Conservation (phyloP, 2,888 invertebrate species). For the Stratiomys singularior region DNA sequence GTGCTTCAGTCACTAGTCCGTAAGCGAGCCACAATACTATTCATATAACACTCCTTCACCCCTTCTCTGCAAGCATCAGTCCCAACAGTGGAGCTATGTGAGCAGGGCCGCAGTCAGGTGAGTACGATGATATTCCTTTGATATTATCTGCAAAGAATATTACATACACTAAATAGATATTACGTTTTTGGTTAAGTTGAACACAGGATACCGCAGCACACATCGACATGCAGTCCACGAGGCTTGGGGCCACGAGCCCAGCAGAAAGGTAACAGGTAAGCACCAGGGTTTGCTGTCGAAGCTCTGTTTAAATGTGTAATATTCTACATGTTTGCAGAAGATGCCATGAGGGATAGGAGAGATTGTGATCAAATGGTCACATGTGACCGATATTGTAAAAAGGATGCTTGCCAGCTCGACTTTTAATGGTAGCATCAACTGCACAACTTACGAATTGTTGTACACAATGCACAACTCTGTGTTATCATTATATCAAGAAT, state of each 20-base stretch:
- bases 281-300: neutral
- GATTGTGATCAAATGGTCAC: slow-evolving; percentile 43
- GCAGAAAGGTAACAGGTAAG: neutral
- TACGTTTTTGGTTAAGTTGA: slow-evolving; percentile 48
- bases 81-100: neutral
- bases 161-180: slow-evolving; percentile 43
- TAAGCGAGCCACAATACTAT: neutral
- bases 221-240: neutral
- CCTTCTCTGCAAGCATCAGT: neutral
- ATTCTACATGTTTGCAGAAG: slow-evolving; percentile 31
- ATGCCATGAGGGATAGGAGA: slow-evolving; percentile 25
- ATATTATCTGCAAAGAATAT: slow-evolving; percentile 51
- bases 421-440: slow-evolving; percentile 11
- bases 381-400: slow-evolving; percentile 37
- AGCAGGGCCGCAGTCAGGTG: slow-evolving; percentile 42
- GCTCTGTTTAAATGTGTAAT: neutral
- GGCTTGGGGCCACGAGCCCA: neutral
- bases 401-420: slow-evolving; percentile 3
- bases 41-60: neutral
- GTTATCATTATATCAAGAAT: neutral
- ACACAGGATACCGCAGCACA: slow-evolving; percentile 1
- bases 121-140: slow-evolving; percentile 47
- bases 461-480: neutral
- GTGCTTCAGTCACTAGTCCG: neutral
- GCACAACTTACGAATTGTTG: slow-evolving; percentile 14